phyloP scores from a whole-genome alignment of 2,888 invertebrate genomes.

The Chrysolina americana region DNA sequence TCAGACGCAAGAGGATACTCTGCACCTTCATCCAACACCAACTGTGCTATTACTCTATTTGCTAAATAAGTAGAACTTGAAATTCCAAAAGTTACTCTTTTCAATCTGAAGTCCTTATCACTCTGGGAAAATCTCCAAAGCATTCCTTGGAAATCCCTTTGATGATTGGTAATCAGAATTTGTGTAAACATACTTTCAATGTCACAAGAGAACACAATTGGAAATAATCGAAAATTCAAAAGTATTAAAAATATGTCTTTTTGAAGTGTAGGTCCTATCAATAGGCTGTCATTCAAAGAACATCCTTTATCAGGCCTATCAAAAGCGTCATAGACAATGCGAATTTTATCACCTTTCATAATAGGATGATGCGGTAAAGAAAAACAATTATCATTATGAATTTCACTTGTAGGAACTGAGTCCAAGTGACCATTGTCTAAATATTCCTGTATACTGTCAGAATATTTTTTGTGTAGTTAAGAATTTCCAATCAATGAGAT shows the following conservation, averaged over 20 bases:
- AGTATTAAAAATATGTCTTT: not conserved
- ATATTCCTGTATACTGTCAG: not conserved
- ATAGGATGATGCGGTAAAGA: constrained; percentile 1
- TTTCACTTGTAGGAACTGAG: not conserved
- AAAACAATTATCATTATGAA: not conserved
- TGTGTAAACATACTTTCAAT: constrained; percentile 3
- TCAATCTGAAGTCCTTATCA: constrained; percentile 1
- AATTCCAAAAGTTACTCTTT: too few species aligned
- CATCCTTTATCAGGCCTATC: not conserved
- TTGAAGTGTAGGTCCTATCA: constrained; percentile 8
- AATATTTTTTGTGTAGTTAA: not conserved
- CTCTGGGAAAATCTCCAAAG: not conserved
- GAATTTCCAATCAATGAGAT: not conserved
- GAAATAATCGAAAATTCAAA: not conserved
- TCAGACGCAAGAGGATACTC: too few species aligned
- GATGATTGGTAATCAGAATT: constrained; percentile 2
- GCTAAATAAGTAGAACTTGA: too few species aligned
- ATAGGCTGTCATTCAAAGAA: not conserved
- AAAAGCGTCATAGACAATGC: not conserved
- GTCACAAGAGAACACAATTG: not conserved
- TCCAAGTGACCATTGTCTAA: not conserved
- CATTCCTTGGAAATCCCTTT: constrained; percentile 5
- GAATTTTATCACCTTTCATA: not conserved
- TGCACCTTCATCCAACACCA: too few species aligned
- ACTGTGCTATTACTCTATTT: too few species aligned